These are phyloP conservation scores for Bos javanicus DNA, from an alignment of 2,113 vertebrate genomes.

Conservation along the genomic window DNA sequence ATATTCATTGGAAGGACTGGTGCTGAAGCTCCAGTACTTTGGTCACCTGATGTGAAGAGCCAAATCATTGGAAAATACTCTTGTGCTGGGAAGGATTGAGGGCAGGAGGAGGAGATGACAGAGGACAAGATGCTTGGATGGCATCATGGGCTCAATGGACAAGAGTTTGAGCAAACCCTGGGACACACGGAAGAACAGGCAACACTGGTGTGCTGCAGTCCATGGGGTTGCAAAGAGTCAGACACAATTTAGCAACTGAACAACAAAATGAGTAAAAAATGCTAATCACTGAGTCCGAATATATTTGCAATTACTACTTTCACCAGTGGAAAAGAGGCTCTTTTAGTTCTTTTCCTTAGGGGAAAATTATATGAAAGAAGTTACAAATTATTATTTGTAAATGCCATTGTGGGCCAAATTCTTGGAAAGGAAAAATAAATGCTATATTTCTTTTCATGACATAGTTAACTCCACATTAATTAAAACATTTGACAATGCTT, in stretches of 20 bases:
- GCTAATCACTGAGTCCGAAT: background rate
- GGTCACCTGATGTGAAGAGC: background rate
- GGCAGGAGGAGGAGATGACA: background rate
- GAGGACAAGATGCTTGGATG: background rate
- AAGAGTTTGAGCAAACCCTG: background rate
- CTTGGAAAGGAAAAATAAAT: background rate
- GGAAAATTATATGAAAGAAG: conserved; percentile 23
- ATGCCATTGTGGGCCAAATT: background rate
- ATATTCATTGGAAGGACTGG: background rate
- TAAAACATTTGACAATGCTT: background rate
- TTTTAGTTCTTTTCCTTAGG: background rate
- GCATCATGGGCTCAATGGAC: background rate
- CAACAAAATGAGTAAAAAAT: background rate
- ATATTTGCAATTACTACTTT: background rate
- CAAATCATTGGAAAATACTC: background rate
- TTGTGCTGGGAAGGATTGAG: background rate
- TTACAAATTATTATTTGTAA: background rate
- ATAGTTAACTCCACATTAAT: background rate
- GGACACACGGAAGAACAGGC: background rate
- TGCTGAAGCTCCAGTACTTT: background rate
- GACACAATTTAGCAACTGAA: background rate
- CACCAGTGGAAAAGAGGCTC: background rate
- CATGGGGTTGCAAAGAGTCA: background rate
- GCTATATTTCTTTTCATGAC: background rate
- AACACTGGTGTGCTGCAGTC: background rate